Base-by-base conservation (phyloP, 2,113 vertebrate species). In the Corvus moneduloides region DNA sequence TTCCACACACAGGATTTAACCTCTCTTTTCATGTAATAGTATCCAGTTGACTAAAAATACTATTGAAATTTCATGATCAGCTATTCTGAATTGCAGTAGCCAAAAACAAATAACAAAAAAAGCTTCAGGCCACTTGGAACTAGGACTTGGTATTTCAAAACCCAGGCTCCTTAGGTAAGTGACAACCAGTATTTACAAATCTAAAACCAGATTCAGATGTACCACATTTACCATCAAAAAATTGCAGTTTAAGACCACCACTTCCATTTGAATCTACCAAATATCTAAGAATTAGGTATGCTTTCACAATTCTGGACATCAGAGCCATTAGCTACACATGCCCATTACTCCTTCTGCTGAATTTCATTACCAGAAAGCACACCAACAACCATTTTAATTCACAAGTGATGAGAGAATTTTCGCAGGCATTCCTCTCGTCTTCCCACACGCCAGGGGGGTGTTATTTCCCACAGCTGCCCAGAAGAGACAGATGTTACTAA, bases 391-490 rank as follows among this genome's bases (percentile, higher is more conserved):
- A 21, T 18, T 77, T 80, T 44, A 77, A 66, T 44, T 77, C 37
- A 59, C 5, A 17, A 88, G 15, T 7, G 27, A 17, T 22, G 54
- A 30, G 6, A 85, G n/a, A 63, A 63, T 63, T 89, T 84, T 63
- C 49, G 43, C 26, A 81, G 13, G 12, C 21, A 69, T 59, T 77
- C 39, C n/a, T 51, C 39, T 71, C 9, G 3, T 74, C 44, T 61
- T 64, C 43, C 35, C 0, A 0, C 9, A 80, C 11, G 39, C 16
- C 13, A 75, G 28, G 19, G 4, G 8, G 15, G 17, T n/a, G 9
- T 81, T 86, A 61, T 23, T 89, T 89, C 21, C 22, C 30, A 94
- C 44, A 66, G 52, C 44, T 72, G 14, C 48, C 89, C 56, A 90
- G 20, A 73, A 88, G 12, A 73, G 30, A 54, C 51, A 86, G 49